These are phyloP conservation scores for Zaprionus kolodkinae DNA, from an alignment of 1,140 invertebrate species.

Conservation along the genomic window DNA sequence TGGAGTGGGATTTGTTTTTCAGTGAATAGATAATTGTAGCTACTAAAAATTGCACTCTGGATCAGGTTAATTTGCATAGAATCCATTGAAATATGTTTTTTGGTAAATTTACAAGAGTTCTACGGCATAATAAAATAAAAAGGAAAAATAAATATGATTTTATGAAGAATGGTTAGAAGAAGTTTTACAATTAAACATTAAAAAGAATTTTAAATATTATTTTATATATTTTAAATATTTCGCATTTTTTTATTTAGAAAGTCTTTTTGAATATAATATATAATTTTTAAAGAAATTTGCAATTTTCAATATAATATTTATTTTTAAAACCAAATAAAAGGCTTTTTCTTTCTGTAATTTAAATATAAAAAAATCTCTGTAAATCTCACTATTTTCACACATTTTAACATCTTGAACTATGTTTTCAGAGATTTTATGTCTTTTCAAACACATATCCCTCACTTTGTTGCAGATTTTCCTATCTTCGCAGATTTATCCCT, in stretches of 20 bases:
- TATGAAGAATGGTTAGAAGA: not conserved
- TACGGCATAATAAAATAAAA: not conserved
- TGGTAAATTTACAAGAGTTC: not conserved
- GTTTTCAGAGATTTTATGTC: not conserved
- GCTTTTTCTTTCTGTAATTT: not conserved
- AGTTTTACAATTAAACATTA: not conserved
- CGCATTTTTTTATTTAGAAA: no score
- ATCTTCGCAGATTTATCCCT: not conserved
- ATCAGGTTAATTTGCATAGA: conserved; percentile 9
- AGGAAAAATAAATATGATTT: not conserved
- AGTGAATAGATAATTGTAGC: conserved; percentile 8
- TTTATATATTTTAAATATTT: not conserved
- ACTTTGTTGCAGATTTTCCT: not conserved
- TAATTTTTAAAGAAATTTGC: no score
- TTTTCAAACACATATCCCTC: not conserved
- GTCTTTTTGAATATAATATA: no score
- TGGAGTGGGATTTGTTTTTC: not conserved
- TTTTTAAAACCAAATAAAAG: no score
- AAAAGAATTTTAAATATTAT: no score
- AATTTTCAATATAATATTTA: no score
- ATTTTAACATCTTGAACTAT: not conserved
- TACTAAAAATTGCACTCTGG: not conserved
- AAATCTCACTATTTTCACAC: no score
- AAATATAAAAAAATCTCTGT: no score
- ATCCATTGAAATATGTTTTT: not conserved